A percentile compares a stretch with the other conserved stretches of the same genome.
phyloP scores from a whole-genome alignment of 2,113 vertebrate species.

The Scomber colias region DNA sequence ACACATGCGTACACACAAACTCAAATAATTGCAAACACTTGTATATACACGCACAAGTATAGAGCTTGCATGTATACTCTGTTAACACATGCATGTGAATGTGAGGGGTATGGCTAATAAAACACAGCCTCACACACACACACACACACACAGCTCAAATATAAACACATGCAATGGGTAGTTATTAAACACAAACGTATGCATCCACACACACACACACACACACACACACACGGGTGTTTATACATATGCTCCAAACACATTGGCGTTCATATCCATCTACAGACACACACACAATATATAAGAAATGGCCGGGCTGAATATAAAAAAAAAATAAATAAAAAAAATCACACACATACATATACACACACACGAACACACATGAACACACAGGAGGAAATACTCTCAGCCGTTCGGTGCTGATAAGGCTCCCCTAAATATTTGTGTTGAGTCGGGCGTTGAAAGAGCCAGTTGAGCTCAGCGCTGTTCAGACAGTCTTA shows the following conservation, averaged over 20 bases:
- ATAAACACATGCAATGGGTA: conserved; percentile 24
- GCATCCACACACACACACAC: conserved; percentile 1
- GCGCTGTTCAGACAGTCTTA: conserved; percentile 36
- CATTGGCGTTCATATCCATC: not conserved
- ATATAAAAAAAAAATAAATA: not conserved
- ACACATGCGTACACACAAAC: conserved; percentile 81
- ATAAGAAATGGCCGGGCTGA: not conserved
- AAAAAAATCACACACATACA: conserved; percentile 32
- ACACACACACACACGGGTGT: not conserved
- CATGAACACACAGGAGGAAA: not conserved
- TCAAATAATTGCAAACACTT: conserved; percentile 66
- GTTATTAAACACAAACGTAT: not conserved
- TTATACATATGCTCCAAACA: not conserved
- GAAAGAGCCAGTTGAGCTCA: conserved; percentile 48
- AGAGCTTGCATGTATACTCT: conserved; percentile 57
- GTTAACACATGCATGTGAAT: conserved; percentile 79
- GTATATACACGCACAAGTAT: conserved; percentile 79
- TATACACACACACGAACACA: conserved; percentile 7
- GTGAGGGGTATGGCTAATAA: conserved; percentile 69
- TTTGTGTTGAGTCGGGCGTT: conserved; percentile 54
- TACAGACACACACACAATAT: not conserved
- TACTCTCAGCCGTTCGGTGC: conserved; percentile 33
- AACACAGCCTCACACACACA: conserved; percentile 69
- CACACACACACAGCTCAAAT: conserved; percentile 64
- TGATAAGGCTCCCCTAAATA: conserved; percentile 62